Conservation (phyloP, 2,113 vertebrate species). For the Gopherus evgoodei region DNA sequence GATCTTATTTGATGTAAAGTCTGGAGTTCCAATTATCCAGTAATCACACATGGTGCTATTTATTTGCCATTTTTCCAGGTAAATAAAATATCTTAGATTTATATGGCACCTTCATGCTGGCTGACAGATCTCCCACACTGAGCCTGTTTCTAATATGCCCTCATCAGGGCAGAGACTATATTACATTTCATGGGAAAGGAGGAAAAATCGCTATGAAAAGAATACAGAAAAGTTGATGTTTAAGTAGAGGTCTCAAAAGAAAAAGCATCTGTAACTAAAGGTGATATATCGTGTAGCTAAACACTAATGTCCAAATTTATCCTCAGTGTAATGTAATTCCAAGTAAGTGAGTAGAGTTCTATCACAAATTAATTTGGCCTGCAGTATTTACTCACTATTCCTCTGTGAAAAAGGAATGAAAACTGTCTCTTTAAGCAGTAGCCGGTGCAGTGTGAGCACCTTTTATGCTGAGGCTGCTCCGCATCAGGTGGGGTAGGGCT, state of each 20-base stretch:
- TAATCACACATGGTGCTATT: background rate
- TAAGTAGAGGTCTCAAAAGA: slow-evolving; percentile 22
- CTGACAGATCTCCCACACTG: background rate
- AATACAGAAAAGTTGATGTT: background rate
- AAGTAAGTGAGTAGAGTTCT: slow-evolving; percentile 14
- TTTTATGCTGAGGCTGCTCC: background rate
- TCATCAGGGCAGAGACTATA: background rate
- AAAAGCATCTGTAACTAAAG: slow-evolving; percentile 13
- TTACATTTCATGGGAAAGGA: background rate
- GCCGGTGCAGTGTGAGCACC: background rate
- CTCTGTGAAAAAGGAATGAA: background rate
- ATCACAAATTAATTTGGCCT: slow-evolving; percentile 8
- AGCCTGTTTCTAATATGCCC: background rate
- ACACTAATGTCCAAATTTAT: slow-evolving; percentile 13
- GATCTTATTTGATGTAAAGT: background rate
- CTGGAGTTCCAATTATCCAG: background rate
- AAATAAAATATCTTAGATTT: background rate
- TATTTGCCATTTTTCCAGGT: background rate
- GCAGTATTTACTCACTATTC: background rate
- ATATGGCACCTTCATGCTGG: background rate
- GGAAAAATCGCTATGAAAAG: background rate
- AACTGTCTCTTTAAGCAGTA: background rate
- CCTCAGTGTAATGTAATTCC: slow-evolving; percentile 20
- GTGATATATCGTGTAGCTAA: background rate
- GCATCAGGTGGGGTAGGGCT: background rate